Base-by-base conservation (phyloP, 1,140 invertebrate genomes). In the Micrasema longulum region DNA sequence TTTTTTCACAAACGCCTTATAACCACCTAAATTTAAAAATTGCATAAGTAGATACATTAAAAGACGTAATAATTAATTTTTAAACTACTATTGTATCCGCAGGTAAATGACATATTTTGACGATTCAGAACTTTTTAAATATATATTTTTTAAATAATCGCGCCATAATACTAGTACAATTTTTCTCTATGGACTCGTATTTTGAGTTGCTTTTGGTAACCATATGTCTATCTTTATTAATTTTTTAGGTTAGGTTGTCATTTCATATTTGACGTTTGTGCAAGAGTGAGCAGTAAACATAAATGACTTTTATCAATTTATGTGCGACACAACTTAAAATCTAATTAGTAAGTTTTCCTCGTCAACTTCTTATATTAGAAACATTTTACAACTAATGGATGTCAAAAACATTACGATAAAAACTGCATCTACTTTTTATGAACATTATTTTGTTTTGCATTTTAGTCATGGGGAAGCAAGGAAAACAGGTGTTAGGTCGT, bases 401-500 rank as follows among this genome's bases (percentile, higher is more conserved):
- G 7, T 14, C 22, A n/a, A 14, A 18, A 26, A 55, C 9, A 31
- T 31, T 53, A 2, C 50, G n/a, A 53, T 23, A 31, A 23, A 22
- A 14, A 12, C 26, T 53, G 18, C 18, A 5, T 16, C 2, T 45
- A 22, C 12, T 31, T 12, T 12, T 12, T 4, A 31, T 22, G 26
- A 53, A 2, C 20, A 22, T 41, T 60, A 16, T 38, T 18, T 60
- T 38, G 2, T 41, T 41, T 18, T 23, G 20, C 41, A 31, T 70
- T 60, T 47, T 22, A 72, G 66, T 16, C 7, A 92, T 91, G 90
- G 88, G 87, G 22, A 91, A 91, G 81, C 91, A 91, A 80, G 87
- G 86, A 76, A 88, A 89, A 79, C 78, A 81, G 14, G 80, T 79
- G 23, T 83, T 95, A 48, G 93, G 93, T 0, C 87, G 91, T 74